Conservation (phyloP, 2,888 invertebrate species). For the Zhuqinia jingwanae region DNA sequence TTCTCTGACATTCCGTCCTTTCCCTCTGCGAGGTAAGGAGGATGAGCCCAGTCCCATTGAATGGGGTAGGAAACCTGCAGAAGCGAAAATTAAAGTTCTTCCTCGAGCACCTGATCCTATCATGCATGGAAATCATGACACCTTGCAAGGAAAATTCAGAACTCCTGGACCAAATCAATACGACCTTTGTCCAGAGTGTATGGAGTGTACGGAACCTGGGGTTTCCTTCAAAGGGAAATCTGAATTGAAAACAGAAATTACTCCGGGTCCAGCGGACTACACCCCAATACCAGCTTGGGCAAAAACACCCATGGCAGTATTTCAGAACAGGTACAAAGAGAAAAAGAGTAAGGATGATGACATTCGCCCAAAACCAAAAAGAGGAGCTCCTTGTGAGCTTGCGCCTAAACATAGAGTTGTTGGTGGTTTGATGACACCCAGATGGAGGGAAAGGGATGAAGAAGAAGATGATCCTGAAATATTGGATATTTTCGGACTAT, state of each 20-base stretch:
- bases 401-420: constrained; percentile 32
- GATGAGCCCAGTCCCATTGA: constrained; percentile 67
- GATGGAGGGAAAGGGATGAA: constrained; percentile 43
- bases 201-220: constrained; percentile 47
- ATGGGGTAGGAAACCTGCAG: constrained; percentile 62
- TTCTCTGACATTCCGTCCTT: constrained; percentile 74
- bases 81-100: constrained; percentile 34
- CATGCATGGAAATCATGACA: constrained; percentile 56
- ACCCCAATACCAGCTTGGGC: neutral
- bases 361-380: neutral
- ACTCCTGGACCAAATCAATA: constrained; percentile 68
- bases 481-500: constrained; percentile 54
- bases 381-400: neutral
- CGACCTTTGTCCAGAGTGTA: constrained; percentile 25
- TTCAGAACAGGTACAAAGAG: constrained; percentile 57
- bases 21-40: constrained; percentile 49
- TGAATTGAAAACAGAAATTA: constrained; percentile 18
- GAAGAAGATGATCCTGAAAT: constrained; percentile 57
- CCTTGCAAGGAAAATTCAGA: constrained; percentile 27
- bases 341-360: neutral
- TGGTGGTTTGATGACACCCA: constrained; percentile 60
- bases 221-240: constrained; percentile 49
- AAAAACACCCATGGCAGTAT: constrained; percentile 47
- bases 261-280: constrained; percentile 70
- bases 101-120: constrained; percentile 60